phyloP scores from a whole-genome alignment of 2,113 vertebrate species.

The Loxodonta africana region DNA sequence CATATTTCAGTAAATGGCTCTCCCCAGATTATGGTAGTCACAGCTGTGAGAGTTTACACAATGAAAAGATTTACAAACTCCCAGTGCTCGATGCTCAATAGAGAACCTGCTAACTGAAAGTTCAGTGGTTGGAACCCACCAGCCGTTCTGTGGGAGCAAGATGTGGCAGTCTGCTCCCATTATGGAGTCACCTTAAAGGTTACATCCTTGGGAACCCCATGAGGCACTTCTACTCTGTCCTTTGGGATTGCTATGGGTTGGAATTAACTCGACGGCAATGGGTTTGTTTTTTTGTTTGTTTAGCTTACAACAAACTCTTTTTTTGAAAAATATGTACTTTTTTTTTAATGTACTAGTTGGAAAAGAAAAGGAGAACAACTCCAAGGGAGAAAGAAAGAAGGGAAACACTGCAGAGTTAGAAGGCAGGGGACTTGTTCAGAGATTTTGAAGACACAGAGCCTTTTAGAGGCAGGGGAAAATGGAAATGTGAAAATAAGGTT shows the following conservation, averaged over 20 bases:
- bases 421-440: neutral
- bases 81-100: neutral
- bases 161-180: neutral
- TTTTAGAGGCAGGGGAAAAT: neutral
- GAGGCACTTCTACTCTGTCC: neutral
- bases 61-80: neutral
- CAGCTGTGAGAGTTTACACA: neutral
- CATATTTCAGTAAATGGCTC: too few species aligned
- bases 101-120: neutral
- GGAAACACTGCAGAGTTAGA: neutral
- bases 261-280: neutral
- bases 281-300: too few species aligned
- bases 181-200: too few species aligned
- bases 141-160: neutral
- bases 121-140: neutral
- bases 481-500: neutral
- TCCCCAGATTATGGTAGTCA: neutral
- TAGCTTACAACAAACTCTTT: neutral
- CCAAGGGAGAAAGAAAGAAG: neutral
- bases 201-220: neutral
- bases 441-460: neutral
- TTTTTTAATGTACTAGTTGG: neutral
- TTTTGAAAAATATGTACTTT: neutral
- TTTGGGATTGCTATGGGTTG: neutral
- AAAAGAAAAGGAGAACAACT: neutral